phyloP scores from a whole-genome alignment of 2,888 invertebrate species.

The Byasa hedistus region DNA sequence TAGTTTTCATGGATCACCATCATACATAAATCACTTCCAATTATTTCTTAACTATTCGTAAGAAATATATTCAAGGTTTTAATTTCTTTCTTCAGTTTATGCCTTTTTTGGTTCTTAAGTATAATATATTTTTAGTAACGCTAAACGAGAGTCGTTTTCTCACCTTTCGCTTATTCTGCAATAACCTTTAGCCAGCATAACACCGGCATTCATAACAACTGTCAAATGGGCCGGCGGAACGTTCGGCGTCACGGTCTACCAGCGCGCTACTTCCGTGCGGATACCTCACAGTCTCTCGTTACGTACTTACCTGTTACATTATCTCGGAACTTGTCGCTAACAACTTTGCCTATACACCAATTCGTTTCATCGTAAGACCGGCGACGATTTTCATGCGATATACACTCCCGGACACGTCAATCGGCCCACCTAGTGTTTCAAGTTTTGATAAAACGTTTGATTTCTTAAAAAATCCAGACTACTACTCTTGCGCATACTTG shows the following conservation, averaged over 20 bases:
- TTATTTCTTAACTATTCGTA: too few species aligned
- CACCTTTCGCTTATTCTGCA: neutral
- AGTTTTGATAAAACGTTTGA: too few species aligned
- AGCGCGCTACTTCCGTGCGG: constrained; percentile 24
- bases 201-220: constrained; percentile 1
- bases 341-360: constrained; percentile 17
- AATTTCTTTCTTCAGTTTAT: neutral
- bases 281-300: constrained; percentile 24
- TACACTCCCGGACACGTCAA: too few species aligned
- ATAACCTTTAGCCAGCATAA: neutral
- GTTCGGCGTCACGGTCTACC: constrained; percentile 16
- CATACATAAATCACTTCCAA: too few species aligned
- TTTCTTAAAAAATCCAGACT: too few species aligned
- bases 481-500: too few species aligned
- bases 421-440: too few species aligned
- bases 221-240: constrained; percentile 14
- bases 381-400: neutral
- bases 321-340: constrained; percentile 20
- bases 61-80: too few species aligned
- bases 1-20: too few species aligned
- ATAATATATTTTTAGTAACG: neutral
- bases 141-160: neutral
- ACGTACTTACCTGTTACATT: constrained; percentile 19
- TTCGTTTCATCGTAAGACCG: neutral
- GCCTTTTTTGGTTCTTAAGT: constrained; percentile 2